phyloP scores from a whole-genome alignment of 2,797 vertebrate genomes.

The Nyctalus aviator region DNA sequence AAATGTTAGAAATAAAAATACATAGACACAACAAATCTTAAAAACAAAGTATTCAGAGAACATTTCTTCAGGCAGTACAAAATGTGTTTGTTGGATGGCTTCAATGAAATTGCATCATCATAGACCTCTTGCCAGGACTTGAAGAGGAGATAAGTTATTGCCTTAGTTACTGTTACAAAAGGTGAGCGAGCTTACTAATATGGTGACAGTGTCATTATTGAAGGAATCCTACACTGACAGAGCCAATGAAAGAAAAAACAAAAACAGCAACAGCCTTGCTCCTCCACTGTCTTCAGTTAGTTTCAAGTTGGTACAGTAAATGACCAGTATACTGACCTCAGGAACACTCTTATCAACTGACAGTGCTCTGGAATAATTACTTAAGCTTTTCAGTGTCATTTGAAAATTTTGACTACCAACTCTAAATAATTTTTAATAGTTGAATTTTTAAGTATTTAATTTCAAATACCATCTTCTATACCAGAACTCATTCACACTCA shows the following conservation, averaged over 20 bases:
- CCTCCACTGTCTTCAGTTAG: not conserved
- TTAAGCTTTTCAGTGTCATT: not conserved
- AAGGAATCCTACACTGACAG: not conserved
- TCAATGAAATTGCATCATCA: not conserved
- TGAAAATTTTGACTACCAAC: not conserved
- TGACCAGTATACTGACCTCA: not conserved
- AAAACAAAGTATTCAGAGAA: not conserved
- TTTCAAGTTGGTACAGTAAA: constrained; percentile 24
- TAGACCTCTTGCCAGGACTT: not conserved
- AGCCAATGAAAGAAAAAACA: not conserved
- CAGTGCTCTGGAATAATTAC: not conserved
- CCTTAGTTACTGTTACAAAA: not conserved
- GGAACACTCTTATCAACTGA: not conserved
- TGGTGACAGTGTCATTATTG: not conserved
- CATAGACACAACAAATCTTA: not conserved
- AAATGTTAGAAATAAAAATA: constrained; percentile 22
- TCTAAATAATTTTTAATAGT: not conserved
- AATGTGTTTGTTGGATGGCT: not conserved
- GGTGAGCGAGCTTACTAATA: not conserved
- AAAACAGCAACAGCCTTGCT: not conserved
- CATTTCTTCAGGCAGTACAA: not conserved
- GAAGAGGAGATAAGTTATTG: not conserved
- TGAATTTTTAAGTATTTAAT: not conserved
- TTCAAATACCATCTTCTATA: not conserved
- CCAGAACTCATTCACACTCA: not conserved